Conservation (phyloP, 2,113 vertebrate genomes). For the Rhabdornis inornatus region DNA sequence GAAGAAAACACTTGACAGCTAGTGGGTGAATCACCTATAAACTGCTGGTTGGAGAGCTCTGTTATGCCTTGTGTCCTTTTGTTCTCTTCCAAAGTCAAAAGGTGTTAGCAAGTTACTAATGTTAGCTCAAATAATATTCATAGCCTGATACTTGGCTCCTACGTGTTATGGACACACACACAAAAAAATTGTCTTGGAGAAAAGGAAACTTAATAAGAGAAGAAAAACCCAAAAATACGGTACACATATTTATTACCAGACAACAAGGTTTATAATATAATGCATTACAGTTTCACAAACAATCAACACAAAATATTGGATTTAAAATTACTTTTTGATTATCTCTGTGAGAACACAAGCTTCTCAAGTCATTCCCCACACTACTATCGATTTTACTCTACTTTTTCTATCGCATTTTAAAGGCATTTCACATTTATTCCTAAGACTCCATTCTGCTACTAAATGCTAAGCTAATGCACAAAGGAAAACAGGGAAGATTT, state of each 20-base stretch:
- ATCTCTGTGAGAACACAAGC: slow-evolving; percentile 81
- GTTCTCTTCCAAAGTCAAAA: not conserved
- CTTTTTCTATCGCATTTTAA: slow-evolving; percentile 66
- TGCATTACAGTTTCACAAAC: slow-evolving; percentile 69
- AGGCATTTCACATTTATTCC: slow-evolving; percentile 59
- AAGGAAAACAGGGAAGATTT: slow-evolving; percentile 8
- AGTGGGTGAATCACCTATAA: not conserved
- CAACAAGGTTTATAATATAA: slow-evolving; percentile 65
- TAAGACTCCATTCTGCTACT: slow-evolving; percentile 49
- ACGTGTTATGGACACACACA: not conserved
- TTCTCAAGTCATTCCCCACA: slow-evolving; percentile 76
- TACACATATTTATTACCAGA: slow-evolving; percentile 67
- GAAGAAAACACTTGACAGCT: not conserved
- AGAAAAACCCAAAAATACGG: slow-evolving; percentile 29
- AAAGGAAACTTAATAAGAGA: slow-evolving; percentile 52
- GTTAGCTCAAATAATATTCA: slow-evolving; percentile 31
- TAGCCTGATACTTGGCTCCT: not conserved
- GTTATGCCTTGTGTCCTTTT: not conserved
- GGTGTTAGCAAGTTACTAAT: not conserved
- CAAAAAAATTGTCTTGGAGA: slow-evolving; percentile 38
- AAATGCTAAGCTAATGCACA: slow-evolving; percentile 35
- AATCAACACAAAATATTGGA: slow-evolving; percentile 87
- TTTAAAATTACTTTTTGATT: slow-evolving; percentile 93
- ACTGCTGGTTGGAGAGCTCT: not conserved
- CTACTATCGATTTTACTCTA: slow-evolving; percentile 80